Evolutionary conservation across 2,888 invertebrate genomes (phyloP).

Genomic region (Caenorhabditis virilis): DNA sequence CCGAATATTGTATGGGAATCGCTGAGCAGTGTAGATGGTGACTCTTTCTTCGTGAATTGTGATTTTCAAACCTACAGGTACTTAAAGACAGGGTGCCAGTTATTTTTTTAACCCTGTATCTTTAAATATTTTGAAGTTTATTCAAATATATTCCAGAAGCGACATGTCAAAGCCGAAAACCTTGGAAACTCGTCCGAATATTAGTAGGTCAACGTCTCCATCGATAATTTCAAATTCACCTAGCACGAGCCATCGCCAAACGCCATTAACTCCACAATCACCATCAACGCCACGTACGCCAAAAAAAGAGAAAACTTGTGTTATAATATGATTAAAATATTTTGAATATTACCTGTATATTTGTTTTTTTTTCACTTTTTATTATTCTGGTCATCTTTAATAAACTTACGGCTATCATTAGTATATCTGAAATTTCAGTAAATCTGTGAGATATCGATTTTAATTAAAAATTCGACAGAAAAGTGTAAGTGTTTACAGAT

Average conservation of each 20-base stretch:
- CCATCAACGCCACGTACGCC: no score
- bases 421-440: no score
- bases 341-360: not conserved
- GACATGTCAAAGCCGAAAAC: not conserved
- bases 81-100: no score
- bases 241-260: no score
- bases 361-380: no score
- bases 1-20: conserved; percentile 74
- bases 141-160: not conserved
- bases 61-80: conserved; percentile 69
- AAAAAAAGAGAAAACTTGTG: not conserved
- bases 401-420: no score
- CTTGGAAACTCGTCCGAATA: not conserved
- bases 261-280: no score
- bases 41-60: conserved; percentile 73
- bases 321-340: not conserved
- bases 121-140: not conserved
- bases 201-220: no score
- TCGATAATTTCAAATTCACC: no score
- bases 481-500: no score
- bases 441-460: no score
- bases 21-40: conserved; percentile 73
- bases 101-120: not conserved
- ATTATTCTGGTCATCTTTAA: no score
- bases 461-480: not conserved